Evolutionary conservation across 1,140 invertebrate species (phyloP).

Genomic region (Diprion similis): DNA sequence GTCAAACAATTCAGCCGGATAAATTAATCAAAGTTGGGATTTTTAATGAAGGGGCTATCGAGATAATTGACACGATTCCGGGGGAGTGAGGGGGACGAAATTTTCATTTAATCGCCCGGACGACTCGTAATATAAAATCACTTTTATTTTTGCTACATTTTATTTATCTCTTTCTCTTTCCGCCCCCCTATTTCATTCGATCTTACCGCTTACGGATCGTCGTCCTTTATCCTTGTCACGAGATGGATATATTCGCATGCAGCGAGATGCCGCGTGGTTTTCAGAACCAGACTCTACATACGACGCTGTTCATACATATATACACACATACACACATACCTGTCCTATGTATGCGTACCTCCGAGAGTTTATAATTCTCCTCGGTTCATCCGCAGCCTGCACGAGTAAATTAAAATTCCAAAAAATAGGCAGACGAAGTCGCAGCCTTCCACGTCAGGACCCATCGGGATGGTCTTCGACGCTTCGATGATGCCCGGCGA

Average conservation of each 20-base stretch:
- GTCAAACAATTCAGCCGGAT: slow-evolving; percentile 4
- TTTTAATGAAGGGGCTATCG: slow-evolving; percentile 2
- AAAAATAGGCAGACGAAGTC: too few species aligned
- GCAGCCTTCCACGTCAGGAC: too few species aligned
- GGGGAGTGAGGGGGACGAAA: background rate
- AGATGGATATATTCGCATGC: background rate
- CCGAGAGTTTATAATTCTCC: too few species aligned
- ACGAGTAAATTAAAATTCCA: too few species aligned
- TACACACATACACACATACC: too few species aligned
- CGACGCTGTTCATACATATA: too few species aligned
- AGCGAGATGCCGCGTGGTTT: background rate
- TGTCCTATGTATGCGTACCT: too few species aligned
- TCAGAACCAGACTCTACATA: too few species aligned
- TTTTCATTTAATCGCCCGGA: slow-evolving; percentile 5
- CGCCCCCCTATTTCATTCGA: background rate
- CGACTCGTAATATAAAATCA: background rate
- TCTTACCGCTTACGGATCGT: background rate
- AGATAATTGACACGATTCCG: slow-evolving; percentile 7
- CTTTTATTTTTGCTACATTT: background rate
- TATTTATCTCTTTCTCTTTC: background rate
- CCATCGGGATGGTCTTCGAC: too few species aligned
- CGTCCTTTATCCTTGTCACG: background rate
- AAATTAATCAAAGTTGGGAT: slow-evolving; percentile 8
- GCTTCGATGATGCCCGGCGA: too few species aligned
- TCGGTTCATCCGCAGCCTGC: too few species aligned